Conservation (phyloP, 1,140 invertebrate species). For the Drosophila murphyi region DNA sequence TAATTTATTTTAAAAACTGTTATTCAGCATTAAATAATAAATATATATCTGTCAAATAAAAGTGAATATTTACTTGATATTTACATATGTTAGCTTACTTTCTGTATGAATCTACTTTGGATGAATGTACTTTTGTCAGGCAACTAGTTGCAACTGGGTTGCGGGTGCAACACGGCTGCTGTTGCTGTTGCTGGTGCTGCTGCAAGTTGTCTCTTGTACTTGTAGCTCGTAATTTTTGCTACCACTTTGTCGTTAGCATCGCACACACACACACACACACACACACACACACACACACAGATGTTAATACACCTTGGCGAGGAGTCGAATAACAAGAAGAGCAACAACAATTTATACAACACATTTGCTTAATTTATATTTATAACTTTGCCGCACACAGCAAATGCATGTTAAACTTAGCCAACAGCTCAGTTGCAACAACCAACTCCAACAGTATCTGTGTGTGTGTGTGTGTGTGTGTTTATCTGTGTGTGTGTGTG, state of each 20-base stretch:
- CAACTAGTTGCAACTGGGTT: constrained; percentile 13
- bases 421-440: constrained; percentile 8
- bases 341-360: constrained; percentile 77
- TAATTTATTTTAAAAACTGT: too few relatives aligned
- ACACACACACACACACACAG: not conserved
- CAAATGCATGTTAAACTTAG: constrained; percentile 36
- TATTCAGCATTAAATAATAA: too few relatives aligned
- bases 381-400: constrained; percentile 66
- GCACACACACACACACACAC: constrained; percentile 5
- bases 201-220: constrained; percentile 43
- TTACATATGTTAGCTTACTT: too few relatives aligned
- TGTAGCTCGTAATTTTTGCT: constrained; percentile 72
- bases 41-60: too few relatives aligned
- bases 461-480: constrained; percentile 20
- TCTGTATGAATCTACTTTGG: too few relatives aligned
- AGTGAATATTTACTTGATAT: too few relatives aligned
- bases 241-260: constrained; percentile 55
- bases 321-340: constrained; percentile 18
- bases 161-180: not conserved
- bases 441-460: not conserved
- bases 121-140: not conserved
- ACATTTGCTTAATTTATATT: constrained; percentile 83
- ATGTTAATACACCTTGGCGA: constrained; percentile 20
- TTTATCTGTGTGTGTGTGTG: constrained; percentile 6
- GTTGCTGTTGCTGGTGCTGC: constrained; percentile 12